These are phyloP conservation scores for Caligus rogercresseyi DNA, from an alignment of 1,140 invertebrate genomes.

Conservation along the genomic window DNA sequence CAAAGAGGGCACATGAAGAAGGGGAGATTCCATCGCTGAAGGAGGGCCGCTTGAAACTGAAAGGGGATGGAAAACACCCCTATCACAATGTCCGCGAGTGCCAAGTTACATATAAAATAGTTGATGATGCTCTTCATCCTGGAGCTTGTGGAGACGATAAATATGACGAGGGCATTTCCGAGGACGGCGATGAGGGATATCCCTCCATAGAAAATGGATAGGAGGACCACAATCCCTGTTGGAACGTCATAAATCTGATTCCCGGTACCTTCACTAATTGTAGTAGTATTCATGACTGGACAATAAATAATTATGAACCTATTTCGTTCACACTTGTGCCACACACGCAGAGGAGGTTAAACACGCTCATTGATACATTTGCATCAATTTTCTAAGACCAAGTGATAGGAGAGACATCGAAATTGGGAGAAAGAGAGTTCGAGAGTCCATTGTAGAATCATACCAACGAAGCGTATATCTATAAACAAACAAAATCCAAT, in stretches of 20 bases:
- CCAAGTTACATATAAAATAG: constrained; percentile 59
- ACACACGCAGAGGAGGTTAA: too few species aligned
- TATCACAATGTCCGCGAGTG: constrained; percentile 55
- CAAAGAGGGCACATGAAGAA: constrained; percentile 63
- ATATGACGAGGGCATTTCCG: constrained; percentile 60
- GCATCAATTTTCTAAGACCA: too few species aligned
- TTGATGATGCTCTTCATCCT: constrained; percentile 52
- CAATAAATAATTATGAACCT: not conserved
- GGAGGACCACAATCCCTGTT: constrained; percentile 44
- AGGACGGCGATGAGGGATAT: constrained; percentile 59
- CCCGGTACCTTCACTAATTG: not conserved
- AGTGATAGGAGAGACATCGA: too few species aligned
- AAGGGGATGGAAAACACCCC: constrained; percentile 59
- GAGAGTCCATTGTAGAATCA: too few species aligned
- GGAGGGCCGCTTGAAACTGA: constrained; percentile 58
- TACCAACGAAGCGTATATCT: too few species aligned
- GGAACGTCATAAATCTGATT: constrained; percentile 51
- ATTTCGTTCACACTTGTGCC: not conserved
- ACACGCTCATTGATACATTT: too few species aligned
- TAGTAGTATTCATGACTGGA: not conserved
- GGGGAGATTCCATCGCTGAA: constrained; percentile 62
- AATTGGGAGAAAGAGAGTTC: too few species aligned
- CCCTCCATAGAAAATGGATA: constrained; percentile 57
- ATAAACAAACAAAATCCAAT: too few species aligned
- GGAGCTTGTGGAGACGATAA: constrained; percentile 43